Base-by-base conservation (phyloP, 2,797 vertebrate genomes). In the Sebastes oblongus region DNA sequence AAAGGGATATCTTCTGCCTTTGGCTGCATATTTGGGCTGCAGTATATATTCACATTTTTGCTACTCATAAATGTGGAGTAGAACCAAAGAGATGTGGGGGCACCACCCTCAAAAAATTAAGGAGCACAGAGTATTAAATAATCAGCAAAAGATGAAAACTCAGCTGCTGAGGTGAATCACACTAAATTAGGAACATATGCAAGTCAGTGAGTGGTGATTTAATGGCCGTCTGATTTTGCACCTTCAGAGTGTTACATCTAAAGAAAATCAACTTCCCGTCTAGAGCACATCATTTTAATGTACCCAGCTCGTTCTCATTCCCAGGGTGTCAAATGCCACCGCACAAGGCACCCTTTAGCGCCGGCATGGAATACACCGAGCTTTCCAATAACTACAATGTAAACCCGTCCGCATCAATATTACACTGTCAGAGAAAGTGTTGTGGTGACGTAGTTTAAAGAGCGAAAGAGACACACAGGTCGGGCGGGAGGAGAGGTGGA, bases 1-100 rank as follows among this genome's bases (percentile, higher is more conserved):
- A 81, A 83, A 83, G 66, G 62, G 75, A 82, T 71, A 80, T 80
- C 18, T 29, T 68, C 36, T 75, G 71, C 67, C 82, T 77, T 65
- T 81, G 83, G 69, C 70, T 76, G 64, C 65, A 58, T 24, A 24
- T 24, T 24, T 24, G 24, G 83, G 69, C 70, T 76, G 67, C 65
- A 58, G 60, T 46, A 54, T 77, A 64, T 24, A 75, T 72, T 75
- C 65, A 78, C 76, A 81, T 68, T 72, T 72, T 74, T 68, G 72
- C 32, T 64, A 50, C 72, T 75, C 50, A 70, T 70, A 74, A 70
- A 68, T 82, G 68, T 76, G 39, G 66, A 82, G 66, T 24, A 71
- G 20, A 80, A 80, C 56, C 54, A 60, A 52, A 64, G 58, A 64
- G 72, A 79, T 64, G 74, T 22, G 20, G 72, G 59, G 25, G 42